Conservation (phyloP, 2,888 invertebrate genomes). For the Sthenelais limicola region DNA sequence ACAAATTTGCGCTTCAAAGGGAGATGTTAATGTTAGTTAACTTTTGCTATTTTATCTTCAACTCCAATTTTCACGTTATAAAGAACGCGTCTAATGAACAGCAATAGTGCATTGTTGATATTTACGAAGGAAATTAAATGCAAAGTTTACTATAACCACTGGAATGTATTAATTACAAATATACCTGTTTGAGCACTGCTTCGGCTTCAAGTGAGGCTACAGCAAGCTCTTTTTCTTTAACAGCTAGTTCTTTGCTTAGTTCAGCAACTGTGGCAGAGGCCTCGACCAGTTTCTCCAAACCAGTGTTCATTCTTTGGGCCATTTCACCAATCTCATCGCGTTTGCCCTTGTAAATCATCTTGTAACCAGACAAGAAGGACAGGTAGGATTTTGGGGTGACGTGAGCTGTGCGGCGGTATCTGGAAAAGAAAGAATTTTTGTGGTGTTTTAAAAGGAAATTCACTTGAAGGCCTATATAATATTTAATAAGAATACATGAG, state of each 20-base stretch:
- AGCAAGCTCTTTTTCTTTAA: slow-evolving; percentile 88
- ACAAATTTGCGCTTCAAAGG: too few species aligned
- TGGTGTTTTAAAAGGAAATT: background rate
- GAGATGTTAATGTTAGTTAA: too few species aligned
- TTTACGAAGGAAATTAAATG: too few species aligned
- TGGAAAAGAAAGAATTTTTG: slow-evolving; percentile 46
- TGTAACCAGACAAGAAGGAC: slow-evolving; percentile 87
- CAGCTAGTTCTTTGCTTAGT: slow-evolving; percentile 83
- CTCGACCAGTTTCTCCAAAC: slow-evolving; percentile 70
- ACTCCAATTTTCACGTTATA: too few species aligned
- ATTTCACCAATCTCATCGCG: slow-evolving; percentile 84
- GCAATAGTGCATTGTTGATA: too few species aligned
- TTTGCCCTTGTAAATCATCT: slow-evolving; percentile 84
- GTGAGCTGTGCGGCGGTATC: slow-evolving; percentile 85
- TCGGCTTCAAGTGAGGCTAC: slow-evolving; percentile 87
- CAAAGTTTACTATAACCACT: too few species aligned
- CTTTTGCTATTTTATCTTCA: too few species aligned
- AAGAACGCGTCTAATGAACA: too few species aligned
- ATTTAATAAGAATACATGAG: too few species aligned
- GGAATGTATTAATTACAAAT: too few species aligned
- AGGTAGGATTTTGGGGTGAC: slow-evolving; percentile 93
- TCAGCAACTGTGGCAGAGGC: slow-evolving; percentile 79
- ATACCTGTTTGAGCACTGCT: slow-evolving; percentile 73
- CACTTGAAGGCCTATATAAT: too few species aligned
- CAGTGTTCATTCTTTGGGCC: slow-evolving; percentile 84